Conservation (phyloP, 2,797 vertebrate genomes). For the Vireo griseus region DNA sequence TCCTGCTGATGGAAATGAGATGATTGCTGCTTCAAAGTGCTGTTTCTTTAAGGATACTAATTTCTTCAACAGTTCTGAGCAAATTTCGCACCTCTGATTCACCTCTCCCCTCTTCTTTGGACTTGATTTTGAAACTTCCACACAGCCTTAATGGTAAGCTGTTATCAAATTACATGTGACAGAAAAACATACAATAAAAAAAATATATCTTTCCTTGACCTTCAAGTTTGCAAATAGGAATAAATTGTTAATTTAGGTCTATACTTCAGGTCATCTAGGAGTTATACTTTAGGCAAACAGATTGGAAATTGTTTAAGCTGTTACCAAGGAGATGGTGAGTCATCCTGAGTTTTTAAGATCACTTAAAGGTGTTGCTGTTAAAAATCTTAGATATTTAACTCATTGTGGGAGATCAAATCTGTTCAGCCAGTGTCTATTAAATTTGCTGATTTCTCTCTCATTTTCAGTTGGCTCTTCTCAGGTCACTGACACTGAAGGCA, state of each 20-base stretch:
- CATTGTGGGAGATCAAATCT: not conserved
- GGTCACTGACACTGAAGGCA: not conserved
- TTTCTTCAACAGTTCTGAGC: not conserved
- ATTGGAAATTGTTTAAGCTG: not conserved
- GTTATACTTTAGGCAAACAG: not conserved
- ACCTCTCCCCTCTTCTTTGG: not conserved
- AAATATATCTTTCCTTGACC: not conserved
- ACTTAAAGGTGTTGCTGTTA: not conserved
- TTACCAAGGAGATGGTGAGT: not conserved
- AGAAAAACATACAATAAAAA: not conserved
- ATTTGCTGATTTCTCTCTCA: not conserved
- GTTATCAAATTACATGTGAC: not conserved
- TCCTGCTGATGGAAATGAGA: not conserved
- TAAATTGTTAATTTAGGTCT: not conserved
- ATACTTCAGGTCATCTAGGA: not conserved
- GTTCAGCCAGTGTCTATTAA: not conserved
- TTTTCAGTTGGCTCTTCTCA: not conserved
- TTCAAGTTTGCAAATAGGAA: not conserved
- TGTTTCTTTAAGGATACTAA: not conserved
- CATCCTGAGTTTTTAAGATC: not conserved
- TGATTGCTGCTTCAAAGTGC: not conserved
- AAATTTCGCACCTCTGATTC: not conserved
- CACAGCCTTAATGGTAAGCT: not conserved
- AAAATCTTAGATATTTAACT: not conserved
- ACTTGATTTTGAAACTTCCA: not conserved